These are phyloP conservation scores for Chloroceryle inda DNA, from an alignment of 2,797 vertebrate species.

Conservation along the genomic window DNA sequence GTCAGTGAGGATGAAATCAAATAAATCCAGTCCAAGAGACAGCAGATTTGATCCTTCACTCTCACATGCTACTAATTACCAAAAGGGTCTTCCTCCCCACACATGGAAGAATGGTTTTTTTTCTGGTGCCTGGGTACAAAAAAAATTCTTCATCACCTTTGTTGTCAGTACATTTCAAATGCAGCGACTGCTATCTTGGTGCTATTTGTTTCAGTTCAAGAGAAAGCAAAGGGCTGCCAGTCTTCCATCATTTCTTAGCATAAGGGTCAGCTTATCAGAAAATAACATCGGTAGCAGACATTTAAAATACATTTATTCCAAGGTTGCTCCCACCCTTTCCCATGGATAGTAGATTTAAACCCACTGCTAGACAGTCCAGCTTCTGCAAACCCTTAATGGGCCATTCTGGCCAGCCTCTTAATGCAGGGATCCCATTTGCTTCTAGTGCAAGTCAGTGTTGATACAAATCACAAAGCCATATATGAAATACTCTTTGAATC, in stretches of 20 bases:
- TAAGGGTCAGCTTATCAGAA: conserved; percentile 79
- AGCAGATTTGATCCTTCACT: neutral
- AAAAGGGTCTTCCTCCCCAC: neutral
- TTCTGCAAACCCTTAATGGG: neutral
- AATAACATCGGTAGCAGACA: conserved; percentile 75
- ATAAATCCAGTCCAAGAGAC: neutral
- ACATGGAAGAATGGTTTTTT: neutral
- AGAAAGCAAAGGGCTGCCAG: conserved; percentile 63
- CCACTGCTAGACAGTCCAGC: conserved; percentile 25
- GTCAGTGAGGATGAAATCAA: neutral
- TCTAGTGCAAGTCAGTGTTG: neutral
- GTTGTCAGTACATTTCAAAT: conserved; percentile 58
- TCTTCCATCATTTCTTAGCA: conserved; percentile 65
- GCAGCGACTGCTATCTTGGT: conserved; percentile 18
- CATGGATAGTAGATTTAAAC: conserved; percentile 71
- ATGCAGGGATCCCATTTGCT: neutral
- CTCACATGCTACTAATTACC: conserved; percentile 12
- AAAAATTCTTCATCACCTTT: conserved; percentile 58
- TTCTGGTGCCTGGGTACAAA: neutral
- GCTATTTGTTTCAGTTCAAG: conserved; percentile 51
- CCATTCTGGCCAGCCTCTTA: neutral
- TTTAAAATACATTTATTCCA: conserved; percentile 79
- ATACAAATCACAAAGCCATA: neutral
- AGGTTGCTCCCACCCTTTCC: conserved; percentile 70
- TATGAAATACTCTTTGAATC: neutral